Conservation (phyloP, 2,888 invertebrate species). For the Palloptera scutellata region DNA sequence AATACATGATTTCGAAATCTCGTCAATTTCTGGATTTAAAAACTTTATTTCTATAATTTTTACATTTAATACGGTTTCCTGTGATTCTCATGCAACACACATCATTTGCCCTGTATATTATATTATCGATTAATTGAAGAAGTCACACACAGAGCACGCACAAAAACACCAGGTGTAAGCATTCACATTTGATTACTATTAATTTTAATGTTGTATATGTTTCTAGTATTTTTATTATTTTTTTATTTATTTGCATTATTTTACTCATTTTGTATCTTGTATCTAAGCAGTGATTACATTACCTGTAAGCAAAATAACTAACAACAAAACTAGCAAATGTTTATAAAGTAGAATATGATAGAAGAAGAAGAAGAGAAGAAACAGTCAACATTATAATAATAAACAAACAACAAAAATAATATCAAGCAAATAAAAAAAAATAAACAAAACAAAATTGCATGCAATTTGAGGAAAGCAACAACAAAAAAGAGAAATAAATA, state of each 20-base stretch:
- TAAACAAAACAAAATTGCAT: not conserved
- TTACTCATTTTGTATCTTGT: too few species aligned
- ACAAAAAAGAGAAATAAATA: not conserved
- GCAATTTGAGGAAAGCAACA: not conserved
- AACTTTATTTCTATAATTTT: too few species aligned
- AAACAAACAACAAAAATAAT: not conserved
- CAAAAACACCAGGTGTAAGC: constrained; percentile 13
- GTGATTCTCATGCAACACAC: too few species aligned
- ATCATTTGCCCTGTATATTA: too few species aligned
- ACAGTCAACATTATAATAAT: not conserved
- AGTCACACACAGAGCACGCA: too few species aligned
- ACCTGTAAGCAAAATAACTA: not conserved
- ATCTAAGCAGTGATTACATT: not conserved
- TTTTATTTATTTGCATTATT: too few species aligned
- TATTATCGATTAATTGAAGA: too few species aligned
- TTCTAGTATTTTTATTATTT: too few species aligned
- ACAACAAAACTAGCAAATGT: not conserved
- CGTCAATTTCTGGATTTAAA: too few species aligned
- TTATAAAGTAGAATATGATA: not conserved
- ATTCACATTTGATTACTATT: constrained; percentile 5
- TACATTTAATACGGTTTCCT: too few species aligned
- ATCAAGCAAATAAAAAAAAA: constrained; percentile 5
- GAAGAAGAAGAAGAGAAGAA: not conserved
- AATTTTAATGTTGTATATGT: too few species aligned
- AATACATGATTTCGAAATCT: too few species aligned